Conservation (phyloP, 2,797 vertebrate genomes). For the Enteromius trimaculatus region DNA sequence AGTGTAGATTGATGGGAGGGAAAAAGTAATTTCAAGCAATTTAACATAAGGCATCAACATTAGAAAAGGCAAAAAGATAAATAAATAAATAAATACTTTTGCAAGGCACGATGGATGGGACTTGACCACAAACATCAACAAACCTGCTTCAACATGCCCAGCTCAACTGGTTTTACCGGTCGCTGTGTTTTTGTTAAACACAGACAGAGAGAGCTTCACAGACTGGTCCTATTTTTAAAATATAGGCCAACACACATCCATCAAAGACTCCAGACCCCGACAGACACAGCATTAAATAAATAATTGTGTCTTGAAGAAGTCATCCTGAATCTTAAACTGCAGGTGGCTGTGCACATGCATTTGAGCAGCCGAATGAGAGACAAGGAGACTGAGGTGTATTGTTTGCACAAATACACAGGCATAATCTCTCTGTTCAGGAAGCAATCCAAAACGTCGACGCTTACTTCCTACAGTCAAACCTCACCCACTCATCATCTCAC, state of each 20-base stretch:
- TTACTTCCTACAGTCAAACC: neutral
- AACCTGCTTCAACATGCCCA: neutral
- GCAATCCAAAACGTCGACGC: neutral
- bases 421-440: neutral
- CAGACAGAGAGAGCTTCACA: neutral
- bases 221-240: conserved; percentile 1
- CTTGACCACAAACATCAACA: neutral
- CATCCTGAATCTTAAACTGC: conserved; percentile 8
- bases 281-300: neutral
- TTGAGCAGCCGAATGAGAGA: neutral
- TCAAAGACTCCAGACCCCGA: neutral
- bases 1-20: too few species aligned
- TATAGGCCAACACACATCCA: neutral
- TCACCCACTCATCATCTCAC: neutral
- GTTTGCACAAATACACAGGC: neutral
- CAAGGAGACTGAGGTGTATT: neutral
- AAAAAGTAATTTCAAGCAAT: too few species aligned
- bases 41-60: too few species aligned
- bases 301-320: neutral
- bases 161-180: conserved; percentile 13
- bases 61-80: too few species aligned
- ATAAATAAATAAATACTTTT: too few species aligned
- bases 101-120: neutral
- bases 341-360: neutral
- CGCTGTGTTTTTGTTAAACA: neutral